These are phyloP conservation scores for Piprites chloris DNA, from an alignment of 2,113 vertebrate species.

Conservation along the genomic window DNA sequence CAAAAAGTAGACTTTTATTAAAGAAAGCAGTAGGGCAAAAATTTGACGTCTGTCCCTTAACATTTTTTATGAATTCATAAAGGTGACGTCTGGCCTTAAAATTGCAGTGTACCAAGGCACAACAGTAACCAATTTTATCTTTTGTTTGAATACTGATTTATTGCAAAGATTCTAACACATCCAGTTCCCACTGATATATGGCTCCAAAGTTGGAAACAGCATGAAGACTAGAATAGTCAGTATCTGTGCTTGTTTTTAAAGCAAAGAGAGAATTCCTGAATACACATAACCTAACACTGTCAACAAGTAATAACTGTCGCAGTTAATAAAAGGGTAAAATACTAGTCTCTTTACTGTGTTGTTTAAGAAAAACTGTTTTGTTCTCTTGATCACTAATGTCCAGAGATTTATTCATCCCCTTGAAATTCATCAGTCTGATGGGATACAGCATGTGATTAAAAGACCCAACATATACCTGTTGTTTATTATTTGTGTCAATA, in stretches of 20 bases:
- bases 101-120: background rate
- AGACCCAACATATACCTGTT: background rate
- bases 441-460: background rate
- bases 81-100: background rate
- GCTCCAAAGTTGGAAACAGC: background rate
- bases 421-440: background rate
- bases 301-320: background rate
- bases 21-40: slow-evolving; percentile 24
- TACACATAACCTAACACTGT: background rate
- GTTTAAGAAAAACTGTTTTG: background rate
- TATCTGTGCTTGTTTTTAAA: background rate
- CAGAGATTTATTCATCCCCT: background rate
- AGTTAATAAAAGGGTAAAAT: background rate
- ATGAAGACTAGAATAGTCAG: background rate
- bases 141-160: background rate
- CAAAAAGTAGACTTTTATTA: slow-evolving; percentile 8
- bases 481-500: background rate
- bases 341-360: background rate
- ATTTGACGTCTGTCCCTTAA: background rate
- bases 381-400: background rate
- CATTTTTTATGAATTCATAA: background rate
- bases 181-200: background rate
- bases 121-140: background rate
- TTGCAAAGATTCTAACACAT: background rate
- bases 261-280: background rate